phyloP scores from a whole-genome alignment of 2,113 vertebrate genomes.

The Rhinoderma darwinii region DNA sequence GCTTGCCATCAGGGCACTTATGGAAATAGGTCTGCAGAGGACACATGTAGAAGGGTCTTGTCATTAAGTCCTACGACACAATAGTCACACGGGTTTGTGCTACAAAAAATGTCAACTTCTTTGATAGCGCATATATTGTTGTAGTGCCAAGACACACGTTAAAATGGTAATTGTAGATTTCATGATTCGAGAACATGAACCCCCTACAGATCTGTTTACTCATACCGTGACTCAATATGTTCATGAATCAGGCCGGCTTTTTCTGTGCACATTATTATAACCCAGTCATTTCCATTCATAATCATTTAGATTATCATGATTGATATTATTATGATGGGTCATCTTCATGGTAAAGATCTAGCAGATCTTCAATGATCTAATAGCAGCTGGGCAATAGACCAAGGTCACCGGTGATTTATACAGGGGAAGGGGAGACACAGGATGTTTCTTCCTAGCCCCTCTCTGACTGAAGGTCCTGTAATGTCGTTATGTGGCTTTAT shows the following conservation, averaged over 20 bases:
- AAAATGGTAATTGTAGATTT: not conserved
- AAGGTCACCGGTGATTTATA: too few species aligned
- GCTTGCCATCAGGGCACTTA: slow-evolving; percentile 73
- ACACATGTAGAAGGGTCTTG: slow-evolving; percentile 46
- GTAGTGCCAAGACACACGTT: not conserved
- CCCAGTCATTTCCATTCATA: not conserved
- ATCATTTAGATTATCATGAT: not conserved
- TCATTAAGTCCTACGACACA: slow-evolving; percentile 19
- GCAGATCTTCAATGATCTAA: not conserved
- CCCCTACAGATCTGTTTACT: not conserved
- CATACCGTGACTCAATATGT: not conserved
- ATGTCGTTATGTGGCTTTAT: too few species aligned
- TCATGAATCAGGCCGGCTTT: not conserved
- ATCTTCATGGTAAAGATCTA: not conserved
- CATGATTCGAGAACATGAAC: not conserved
- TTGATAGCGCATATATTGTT: not conserved
- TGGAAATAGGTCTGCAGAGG: slow-evolving; percentile 70
- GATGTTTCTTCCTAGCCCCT: too few species aligned
- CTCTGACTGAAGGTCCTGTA: too few species aligned
- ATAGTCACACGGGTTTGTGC: not conserved
- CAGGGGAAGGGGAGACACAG: too few species aligned
- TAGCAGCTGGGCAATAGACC: too few species aligned
- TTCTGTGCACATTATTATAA: not conserved
- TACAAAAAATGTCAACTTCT: not conserved
- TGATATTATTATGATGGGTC: not conserved